Percentiles rank a stretch among this genome's conserved stretches.
These are phyloP conservation scores for Drosophila eohydei DNA, from an alignment of 2,888 invertebrate genomes.

Conservation along the genomic window DNA sequence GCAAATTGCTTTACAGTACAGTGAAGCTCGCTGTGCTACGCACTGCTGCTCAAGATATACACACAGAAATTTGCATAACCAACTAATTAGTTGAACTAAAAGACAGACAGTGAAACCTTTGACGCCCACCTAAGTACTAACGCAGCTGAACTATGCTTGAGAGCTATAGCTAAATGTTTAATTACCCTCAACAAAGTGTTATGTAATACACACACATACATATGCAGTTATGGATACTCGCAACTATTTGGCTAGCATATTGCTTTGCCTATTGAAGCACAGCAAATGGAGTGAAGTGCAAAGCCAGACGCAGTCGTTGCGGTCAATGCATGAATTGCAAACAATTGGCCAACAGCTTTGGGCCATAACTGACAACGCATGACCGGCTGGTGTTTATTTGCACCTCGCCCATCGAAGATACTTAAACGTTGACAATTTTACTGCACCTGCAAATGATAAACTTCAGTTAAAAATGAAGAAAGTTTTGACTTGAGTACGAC, in stretches of 20 bases:
- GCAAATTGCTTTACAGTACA: slow-evolving; percentile 9
- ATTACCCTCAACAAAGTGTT: slow-evolving; percentile 55
- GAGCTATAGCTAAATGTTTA: slow-evolving; percentile 48
- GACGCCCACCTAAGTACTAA: slow-evolving; percentile 34
- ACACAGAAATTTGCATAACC: slow-evolving; percentile 43
- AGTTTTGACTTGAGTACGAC: neutral
- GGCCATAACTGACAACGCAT: slow-evolving; percentile 50
- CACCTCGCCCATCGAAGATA: slow-evolving; percentile 1
- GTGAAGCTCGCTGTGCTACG: slow-evolving; percentile 13
- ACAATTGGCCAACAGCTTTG: slow-evolving; percentile 44
- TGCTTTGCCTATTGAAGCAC: slow-evolving; percentile 34
- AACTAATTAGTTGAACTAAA: slow-evolving; percentile 13
- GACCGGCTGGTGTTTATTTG: slow-evolving; percentile 26
- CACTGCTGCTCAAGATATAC: slow-evolving; percentile 14
- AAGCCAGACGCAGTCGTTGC: slow-evolving; percentile 14
- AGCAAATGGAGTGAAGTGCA: slow-evolving; percentile 23
- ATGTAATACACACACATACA: slow-evolving; percentile 28
- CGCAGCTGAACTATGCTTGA: slow-evolving; percentile 14
- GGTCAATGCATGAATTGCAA: slow-evolving; percentile 69
- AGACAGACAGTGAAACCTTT: slow-evolving; percentile 2
- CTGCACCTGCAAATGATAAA: neutral
- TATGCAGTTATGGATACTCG: neutral
- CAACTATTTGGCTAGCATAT: slow-evolving; percentile 28
- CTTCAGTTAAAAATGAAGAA: neutral
- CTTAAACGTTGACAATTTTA: slow-evolving; percentile 36